phyloP scores from a whole-genome alignment of 2,797 vertebrate genomes.

The Hozukius guyotensis region DNA sequence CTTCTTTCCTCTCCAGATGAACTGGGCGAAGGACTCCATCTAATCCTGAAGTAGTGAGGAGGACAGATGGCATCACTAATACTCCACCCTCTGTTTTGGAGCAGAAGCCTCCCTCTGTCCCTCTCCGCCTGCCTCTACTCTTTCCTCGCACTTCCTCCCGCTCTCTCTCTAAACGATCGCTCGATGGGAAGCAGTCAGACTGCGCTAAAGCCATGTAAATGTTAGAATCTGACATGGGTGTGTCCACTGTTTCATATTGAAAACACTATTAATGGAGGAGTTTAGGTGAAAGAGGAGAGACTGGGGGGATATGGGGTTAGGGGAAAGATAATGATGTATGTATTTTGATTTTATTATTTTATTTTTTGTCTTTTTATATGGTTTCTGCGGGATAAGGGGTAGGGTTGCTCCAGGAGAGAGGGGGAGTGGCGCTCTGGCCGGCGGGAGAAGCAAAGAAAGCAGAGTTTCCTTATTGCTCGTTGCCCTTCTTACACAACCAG shows the following conservation, averaged over 20 bases:
- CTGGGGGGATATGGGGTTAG: conserved; percentile 22
- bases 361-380: conserved; percentile 56
- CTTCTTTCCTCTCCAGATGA: conserved; percentile 82
- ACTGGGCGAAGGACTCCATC: conserved; percentile 89
- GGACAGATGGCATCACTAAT: conserved; percentile 71
- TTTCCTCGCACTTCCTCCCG: conserved; percentile 60
- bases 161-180: conserved; percentile 62
- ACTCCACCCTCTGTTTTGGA: conserved; percentile 76
- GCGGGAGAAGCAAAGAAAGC: conserved; percentile 46
- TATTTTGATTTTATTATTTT: conserved; percentile 59
- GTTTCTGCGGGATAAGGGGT: conserved; percentile 43
- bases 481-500: conserved; percentile 72
- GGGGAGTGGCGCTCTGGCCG: conserved; percentile 24
- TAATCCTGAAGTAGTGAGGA: conserved; percentile 77
- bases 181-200: conserved; percentile 71
- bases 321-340: conserved; percentile 46
- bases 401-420: conserved; percentile 52
- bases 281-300: conserved; percentile 54
- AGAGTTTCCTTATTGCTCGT: conserved; percentile 62
- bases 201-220: conserved; percentile 83
- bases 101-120: conserved; percentile 73
- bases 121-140: conserved; percentile 65
- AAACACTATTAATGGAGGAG: conserved; percentile 80
- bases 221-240: conserved; percentile 90
- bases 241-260: conserved; percentile 89